Evolutionary conservation across 2,113 vertebrate species (phyloP).

Genomic region (Cheilinus undulatus): DNA sequence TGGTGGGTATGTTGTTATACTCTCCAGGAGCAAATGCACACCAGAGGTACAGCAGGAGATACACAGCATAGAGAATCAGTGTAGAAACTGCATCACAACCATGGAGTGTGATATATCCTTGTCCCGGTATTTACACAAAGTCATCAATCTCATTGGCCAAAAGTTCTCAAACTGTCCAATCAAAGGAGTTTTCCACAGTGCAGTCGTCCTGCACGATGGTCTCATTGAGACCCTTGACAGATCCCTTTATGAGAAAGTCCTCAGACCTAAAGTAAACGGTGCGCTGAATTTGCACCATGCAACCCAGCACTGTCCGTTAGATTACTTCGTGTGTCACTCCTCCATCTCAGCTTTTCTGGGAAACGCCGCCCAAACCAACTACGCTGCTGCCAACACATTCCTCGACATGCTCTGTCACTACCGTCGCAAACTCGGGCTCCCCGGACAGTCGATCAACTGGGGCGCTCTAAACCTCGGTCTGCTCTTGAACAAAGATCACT

Average conservation of each 20-base stretch:
- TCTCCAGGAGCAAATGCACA: slow-evolving; percentile 83
- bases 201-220: slow-evolving; percentile 86
- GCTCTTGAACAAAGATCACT: slow-evolving; percentile 81
- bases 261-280: slow-evolving; percentile 89
- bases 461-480: slow-evolving; percentile 87
- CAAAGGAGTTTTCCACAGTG: slow-evolving; percentile 90
- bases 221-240: slow-evolving; percentile 81
- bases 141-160: slow-evolving; percentile 70
- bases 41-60: slow-evolving; percentile 81
- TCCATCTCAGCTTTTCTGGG: slow-evolving; percentile 88
- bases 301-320: slow-evolving; percentile 81
- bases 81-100: slow-evolving; percentile 69
- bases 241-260: slow-evolving; percentile 86
- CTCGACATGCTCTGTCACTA: slow-evolving; percentile 88
- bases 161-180: slow-evolving; percentile 79
- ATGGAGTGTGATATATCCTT: slow-evolving; percentile 84
- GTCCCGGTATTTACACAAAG: slow-evolving; percentile 73
- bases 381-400: slow-evolving; percentile 90
- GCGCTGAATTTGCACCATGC: slow-evolving; percentile 87
- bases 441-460: slow-evolving; percentile 90
- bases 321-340: slow-evolving; percentile 92
- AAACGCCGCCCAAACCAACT: slow-evolving; percentile 86
- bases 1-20: slow-evolving; percentile 81
- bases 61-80: slow-evolving; percentile 73
- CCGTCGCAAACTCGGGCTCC: slow-evolving; percentile 84